A percentile compares a stretch with the other conserved stretches of the same genome.
Conservation (phyloP, 2,113 vertebrate species). For the Pomatostomus ruficeps region DNA sequence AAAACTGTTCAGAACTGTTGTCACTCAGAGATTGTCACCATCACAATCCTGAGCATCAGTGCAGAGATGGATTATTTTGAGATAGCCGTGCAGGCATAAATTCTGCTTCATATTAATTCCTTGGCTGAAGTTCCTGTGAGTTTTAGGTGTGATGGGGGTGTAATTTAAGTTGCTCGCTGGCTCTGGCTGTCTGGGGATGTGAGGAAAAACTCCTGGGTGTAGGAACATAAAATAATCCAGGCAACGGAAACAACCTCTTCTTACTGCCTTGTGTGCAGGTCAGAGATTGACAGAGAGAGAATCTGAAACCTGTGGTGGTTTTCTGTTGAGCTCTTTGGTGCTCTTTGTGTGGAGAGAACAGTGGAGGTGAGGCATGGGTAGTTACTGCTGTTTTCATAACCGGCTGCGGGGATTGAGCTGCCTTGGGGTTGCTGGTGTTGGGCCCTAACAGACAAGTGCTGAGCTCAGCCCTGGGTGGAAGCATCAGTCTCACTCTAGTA, state of each 20-base stretch:
- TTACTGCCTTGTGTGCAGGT: background rate
- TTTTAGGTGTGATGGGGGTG: background rate
- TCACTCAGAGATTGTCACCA: background rate
- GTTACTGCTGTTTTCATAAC: background rate
- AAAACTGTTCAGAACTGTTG: background rate
- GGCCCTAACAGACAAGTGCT: rapidly evolving
- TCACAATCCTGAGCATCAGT: background rate
- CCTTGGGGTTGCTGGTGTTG: background rate
- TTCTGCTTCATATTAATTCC: background rate
- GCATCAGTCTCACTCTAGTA: background rate
- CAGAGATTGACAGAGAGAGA: background rate
- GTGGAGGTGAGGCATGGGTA: background rate
- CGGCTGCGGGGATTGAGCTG: background rate
- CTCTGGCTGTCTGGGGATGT: background rate
- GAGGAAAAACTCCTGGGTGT: background rate
- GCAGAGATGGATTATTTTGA: background rate
- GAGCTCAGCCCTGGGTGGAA: background rate
- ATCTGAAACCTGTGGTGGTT: background rate
- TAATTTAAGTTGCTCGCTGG: background rate
- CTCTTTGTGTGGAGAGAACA: background rate
- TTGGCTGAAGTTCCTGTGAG: background rate
- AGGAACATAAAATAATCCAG: background rate
- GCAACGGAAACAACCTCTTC: rapidly evolving
- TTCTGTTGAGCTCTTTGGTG: background rate
- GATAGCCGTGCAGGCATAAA: background rate